These are phyloP conservation scores for Melanocharis versteri DNA, from an alignment of 2,113 vertebrate genomes.

Conservation along the genomic window DNA sequence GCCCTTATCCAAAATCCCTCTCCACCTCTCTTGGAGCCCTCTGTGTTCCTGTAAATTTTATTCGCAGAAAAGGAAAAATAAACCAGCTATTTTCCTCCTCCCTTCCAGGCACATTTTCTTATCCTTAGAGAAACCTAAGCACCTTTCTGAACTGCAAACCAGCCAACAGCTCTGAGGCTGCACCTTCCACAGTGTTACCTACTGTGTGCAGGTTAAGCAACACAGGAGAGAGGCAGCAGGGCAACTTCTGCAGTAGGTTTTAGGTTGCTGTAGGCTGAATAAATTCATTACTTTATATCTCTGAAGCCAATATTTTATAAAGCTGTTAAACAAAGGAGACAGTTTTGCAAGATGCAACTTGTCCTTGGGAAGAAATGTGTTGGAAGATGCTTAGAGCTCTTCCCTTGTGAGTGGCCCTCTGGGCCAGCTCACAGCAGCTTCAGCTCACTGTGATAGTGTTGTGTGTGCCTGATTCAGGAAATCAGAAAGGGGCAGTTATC, in stretches of 20 bases:
- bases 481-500: not conserved
- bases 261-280: constrained; percentile 5
- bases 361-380: not conserved
- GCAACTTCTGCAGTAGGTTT: not conserved
- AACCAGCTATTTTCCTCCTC: not conserved
- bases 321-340: not conserved
- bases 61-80: not conserved
- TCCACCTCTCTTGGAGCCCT: not conserved
- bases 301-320: not conserved
- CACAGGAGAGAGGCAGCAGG: not conserved
- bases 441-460: fast-evolving
- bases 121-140: not conserved
- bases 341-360: not conserved
- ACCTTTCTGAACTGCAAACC: not conserved
- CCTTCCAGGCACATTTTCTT: not conserved
- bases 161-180: not conserved
- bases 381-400: not conserved
- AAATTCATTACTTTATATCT: not conserved
- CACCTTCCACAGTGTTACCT: not conserved
- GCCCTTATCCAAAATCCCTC: not conserved
- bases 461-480: not conserved
- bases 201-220: not conserved
- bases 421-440: not conserved
- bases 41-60: not conserved
- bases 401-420: not conserved